Conservation (phyloP, 2,888 invertebrate genomes). For the Alitta virens region DNA sequence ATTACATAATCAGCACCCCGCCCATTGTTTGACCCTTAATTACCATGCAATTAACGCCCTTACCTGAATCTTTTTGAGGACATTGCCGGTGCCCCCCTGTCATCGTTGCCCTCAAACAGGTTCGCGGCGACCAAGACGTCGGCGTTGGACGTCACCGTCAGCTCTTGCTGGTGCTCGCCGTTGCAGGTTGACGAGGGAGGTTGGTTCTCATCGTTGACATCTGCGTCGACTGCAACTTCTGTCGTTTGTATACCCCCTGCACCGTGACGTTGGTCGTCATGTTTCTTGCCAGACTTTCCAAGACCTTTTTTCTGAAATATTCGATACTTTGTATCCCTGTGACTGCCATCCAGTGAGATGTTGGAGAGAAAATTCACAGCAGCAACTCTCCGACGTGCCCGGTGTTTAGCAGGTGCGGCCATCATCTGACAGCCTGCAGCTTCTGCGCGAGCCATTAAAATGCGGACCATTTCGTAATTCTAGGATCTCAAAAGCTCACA, state of each 20-base stretch:
- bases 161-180: not conserved
- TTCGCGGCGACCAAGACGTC: not conserved
- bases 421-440: slow-evolving; percentile 5
- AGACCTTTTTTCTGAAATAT: slow-evolving; percentile 16
- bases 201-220: slow-evolving; percentile 8
- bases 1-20: too few relatives aligned
- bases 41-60: not conserved
- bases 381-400: slow-evolving; percentile 24
- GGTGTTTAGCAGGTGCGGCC: slow-evolving; percentile 19
- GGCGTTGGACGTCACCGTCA: not conserved
- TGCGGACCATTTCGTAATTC: not conserved
- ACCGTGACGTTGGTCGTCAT: not conserved
- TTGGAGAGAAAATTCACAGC: slow-evolving; percentile 31
- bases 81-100: not conserved
- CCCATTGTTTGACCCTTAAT: too few relatives aligned
- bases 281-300: not conserved
- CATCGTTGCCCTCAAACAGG: slow-evolving; percentile 1
- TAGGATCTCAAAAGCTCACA: not conserved
- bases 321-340: slow-evolving; percentile 29
- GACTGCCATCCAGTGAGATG: slow-evolving; percentile 31
- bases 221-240: not conserved
- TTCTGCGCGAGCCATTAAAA: slow-evolving; percentile 1
- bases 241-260: too few relatives aligned
- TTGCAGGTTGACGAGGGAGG: slow-evolving; percentile 1
- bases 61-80: slow-evolving; percentile 16